A percentile compares a stretch with the other conserved stretches of the same genome.
These are phyloP conservation scores for Osmerus eperlanus DNA, from an alignment of 2,113 vertebrate genomes.

Conservation along the genomic window DNA sequence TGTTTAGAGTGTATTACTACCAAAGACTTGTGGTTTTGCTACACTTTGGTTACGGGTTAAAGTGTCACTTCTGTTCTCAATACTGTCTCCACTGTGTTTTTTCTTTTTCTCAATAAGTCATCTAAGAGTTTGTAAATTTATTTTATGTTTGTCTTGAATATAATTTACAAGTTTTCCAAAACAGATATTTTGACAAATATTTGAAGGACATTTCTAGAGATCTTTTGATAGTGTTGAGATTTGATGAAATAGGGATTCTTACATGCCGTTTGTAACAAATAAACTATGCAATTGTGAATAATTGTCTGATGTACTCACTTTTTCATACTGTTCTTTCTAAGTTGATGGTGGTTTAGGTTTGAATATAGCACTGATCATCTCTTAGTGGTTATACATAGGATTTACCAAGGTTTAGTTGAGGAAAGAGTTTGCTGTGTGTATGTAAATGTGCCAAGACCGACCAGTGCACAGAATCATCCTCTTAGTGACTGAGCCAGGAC, in stretches of 20 bases:
- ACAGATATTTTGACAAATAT: neutral
- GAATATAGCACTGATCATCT: too few relatives aligned
- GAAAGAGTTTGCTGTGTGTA: too few relatives aligned
- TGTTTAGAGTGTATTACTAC: constrained; percentile 11
- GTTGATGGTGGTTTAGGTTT: too few relatives aligned
- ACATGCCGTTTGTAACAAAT: too few relatives aligned
- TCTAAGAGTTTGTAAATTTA: constrained; percentile 18
- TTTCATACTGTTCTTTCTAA: too few relatives aligned
- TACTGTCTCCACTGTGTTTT: constrained; percentile 6
- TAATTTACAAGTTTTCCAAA: neutral
- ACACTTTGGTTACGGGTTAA: neutral
- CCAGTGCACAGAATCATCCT: neutral
- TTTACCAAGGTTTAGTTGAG: too few relatives aligned
- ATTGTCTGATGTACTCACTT: too few relatives aligned
- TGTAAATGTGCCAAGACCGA: neutral
- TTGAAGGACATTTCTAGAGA: constrained; percentile 13
- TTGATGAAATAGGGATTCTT: too few relatives aligned
- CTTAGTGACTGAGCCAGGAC: neutral
- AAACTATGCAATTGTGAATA: too few relatives aligned
- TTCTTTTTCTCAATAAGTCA: constrained; percentile 7
- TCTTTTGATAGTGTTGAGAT: neutral
- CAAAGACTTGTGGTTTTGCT: constrained; percentile 33
- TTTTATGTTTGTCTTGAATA: constrained; percentile 4
- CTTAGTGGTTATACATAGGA: too few relatives aligned
- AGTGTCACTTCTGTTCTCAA: neutral